A percentile compares a stretch with the other conserved stretches of the same genome.
Evolutionary conservation across 2,888 invertebrate species (phyloP).

Genomic region (Mythimna ferrago): DNA sequence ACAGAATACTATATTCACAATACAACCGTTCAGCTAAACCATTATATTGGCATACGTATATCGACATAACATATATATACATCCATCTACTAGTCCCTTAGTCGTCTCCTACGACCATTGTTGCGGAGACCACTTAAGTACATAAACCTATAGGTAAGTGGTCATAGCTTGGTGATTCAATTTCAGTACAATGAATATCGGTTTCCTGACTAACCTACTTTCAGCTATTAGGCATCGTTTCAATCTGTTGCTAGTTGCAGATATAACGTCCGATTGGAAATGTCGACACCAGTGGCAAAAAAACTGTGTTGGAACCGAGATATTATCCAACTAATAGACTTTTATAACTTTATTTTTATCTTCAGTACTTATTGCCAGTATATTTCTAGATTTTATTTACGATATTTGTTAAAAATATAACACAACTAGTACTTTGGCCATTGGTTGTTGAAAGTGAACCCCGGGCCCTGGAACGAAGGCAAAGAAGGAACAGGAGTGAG

Average conservation of each 20-base stretch:
- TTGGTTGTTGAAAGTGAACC: too few species aligned
- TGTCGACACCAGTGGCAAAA: constrained; percentile 2
- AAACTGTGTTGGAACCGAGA: background rate
- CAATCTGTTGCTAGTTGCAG: constrained; percentile 24
- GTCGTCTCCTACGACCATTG: constrained; percentile 37
- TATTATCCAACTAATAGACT: constrained; percentile 3
- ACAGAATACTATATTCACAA: background rate
- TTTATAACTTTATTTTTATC: background rate
- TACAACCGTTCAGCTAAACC: background rate
- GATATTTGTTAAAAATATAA: background rate
- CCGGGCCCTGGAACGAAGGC: too few species aligned
- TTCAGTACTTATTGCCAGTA: background rate
- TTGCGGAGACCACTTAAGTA: constrained; percentile 38
- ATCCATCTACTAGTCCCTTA: constrained; percentile 19
- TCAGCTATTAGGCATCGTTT: constrained; percentile 38
- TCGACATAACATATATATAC: constrained; percentile 2
- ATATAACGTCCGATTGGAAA: constrained; percentile 16
- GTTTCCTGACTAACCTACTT: constrained; percentile 47
- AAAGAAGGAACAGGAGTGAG: too few species aligned
- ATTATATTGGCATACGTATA: constrained; percentile 23
- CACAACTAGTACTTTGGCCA: too few species aligned
- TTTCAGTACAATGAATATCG: constrained; percentile 54
- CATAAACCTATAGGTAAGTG: constrained; percentile 34
- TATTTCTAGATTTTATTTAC: background rate
- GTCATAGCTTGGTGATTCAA: constrained; percentile 44